Percentiles rank a stretch among this genome's conserved stretches.
These are phyloP conservation scores for Eristalinus aeneus DNA, from an alignment of 2,888 invertebrate genomes.

Conservation along the genomic window DNA sequence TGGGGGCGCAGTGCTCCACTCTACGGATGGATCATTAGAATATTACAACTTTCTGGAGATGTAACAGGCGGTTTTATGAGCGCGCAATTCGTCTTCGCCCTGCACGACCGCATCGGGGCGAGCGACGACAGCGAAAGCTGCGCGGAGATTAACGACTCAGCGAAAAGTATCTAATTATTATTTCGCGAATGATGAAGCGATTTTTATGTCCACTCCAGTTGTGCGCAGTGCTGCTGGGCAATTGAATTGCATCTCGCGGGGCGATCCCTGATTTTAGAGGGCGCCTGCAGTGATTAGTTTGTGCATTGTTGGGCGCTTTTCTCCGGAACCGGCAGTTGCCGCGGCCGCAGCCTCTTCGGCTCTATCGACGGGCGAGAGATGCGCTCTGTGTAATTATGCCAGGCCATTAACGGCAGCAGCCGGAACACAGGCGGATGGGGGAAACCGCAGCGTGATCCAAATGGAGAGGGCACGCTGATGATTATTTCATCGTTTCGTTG, in stretches of 20 bases:
- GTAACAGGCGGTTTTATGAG: slow-evolving; percentile 63
- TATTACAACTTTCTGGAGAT: slow-evolving; percentile 63
- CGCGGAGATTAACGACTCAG: slow-evolving; percentile 58
- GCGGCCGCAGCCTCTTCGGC: slow-evolving; percentile 6
- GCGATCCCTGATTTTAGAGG: slow-evolving; percentile 35
- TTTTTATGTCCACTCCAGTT: slow-evolving; percentile 63
- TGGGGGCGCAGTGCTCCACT: slow-evolving; percentile 24
- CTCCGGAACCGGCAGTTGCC: neutral
- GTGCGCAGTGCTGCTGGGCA: slow-evolving; percentile 44
- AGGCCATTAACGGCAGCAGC: slow-evolving; percentile 51
- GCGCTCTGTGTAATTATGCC: slow-evolving; percentile 55
- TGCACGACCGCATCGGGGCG: slow-evolving; percentile 51
- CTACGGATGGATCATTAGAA: slow-evolving; percentile 62
- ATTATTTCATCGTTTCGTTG: slow-evolving; percentile 26
- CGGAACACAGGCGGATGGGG: no score
- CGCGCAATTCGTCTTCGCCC: slow-evolving; percentile 55
- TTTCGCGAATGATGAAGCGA: slow-evolving; percentile 68
- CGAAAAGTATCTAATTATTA: slow-evolving; percentile 68
- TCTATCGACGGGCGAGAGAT: slow-evolving; percentile 19
- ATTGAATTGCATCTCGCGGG: slow-evolving; percentile 53
- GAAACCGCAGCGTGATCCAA: neutral
- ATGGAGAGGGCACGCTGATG: slow-evolving; percentile 29
- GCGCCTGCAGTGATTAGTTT: slow-evolving; percentile 61
- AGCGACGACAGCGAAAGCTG: slow-evolving; percentile 6
- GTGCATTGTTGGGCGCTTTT: slow-evolving; percentile 44